phyloP scores from a whole-genome alignment of 2,888 invertebrate genomes.

The Lepidocyrtinus sp. region DNA sequence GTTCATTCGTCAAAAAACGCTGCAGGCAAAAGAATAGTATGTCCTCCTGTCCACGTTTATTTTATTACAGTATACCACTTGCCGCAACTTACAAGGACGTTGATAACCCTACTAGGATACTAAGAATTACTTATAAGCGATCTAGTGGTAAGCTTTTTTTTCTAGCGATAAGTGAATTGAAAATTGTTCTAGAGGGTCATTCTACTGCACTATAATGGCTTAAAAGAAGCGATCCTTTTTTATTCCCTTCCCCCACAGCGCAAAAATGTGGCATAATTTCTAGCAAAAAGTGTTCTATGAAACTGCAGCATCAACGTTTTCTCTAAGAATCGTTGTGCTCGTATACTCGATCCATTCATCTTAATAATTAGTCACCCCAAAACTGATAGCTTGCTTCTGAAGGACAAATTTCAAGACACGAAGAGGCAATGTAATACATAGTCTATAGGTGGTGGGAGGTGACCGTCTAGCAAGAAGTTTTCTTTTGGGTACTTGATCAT shows the following conservation, averaged over 20 bases:
- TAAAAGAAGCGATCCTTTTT: no score
- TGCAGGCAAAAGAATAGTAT: not conserved
- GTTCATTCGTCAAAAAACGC: not conserved
- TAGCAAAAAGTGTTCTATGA: not conserved
- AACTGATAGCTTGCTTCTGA: not conserved
- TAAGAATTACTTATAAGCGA: no score
- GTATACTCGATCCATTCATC: not conserved
- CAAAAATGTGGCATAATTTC: not conserved
- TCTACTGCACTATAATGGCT: no score
- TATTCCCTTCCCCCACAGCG: not conserved
- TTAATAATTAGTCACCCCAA: not conserved
- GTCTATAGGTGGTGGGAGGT: slow-evolving; percentile 1
- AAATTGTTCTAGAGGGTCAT: no score
- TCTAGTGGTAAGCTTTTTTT: no score
- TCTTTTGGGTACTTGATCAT: slow-evolving; percentile 11
- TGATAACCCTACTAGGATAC: no score
- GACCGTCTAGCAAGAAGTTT: slow-evolving; percentile 6
- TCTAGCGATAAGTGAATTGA: no score
- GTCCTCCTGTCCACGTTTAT: no score
- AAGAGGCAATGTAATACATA: no score
- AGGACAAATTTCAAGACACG: not conserved
- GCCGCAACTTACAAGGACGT: no score
- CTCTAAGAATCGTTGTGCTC: not conserved
- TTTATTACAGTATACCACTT: no score
- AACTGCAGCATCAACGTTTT: not conserved